Evolutionary conservation across 2,113 vertebrate species (phyloP).

Genomic region (Eulemur rufifrons): DNA sequence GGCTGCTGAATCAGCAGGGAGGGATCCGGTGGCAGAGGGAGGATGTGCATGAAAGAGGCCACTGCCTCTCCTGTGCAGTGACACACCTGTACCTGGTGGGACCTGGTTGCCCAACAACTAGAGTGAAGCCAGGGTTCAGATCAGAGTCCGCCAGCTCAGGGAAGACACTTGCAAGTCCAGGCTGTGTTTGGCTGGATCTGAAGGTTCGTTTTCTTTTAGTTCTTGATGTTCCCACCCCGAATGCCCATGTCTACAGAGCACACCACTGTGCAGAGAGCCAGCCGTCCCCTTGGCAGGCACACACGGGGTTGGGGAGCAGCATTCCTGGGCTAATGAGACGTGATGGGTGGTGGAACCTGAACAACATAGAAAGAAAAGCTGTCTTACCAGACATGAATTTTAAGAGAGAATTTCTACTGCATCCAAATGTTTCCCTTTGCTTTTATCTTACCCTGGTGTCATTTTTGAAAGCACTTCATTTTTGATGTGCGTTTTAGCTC

Average conservation of each 20-base stretch:
- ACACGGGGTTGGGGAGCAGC: not conserved
- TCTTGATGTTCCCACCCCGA: not conserved
- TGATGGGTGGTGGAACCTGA: not conserved
- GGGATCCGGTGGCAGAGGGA: not conserved
- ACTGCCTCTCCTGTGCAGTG: too few species aligned
- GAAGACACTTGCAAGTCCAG: not conserved
- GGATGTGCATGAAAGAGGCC: not conserved
- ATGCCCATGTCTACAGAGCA: fast-evolving
- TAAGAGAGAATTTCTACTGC: not conserved
- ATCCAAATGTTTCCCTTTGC: not conserved
- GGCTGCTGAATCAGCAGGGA: not conserved
- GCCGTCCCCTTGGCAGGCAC: not conserved
- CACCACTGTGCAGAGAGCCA: too few species aligned
- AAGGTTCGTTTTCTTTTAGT: too few species aligned
- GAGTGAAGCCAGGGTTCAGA: not conserved
- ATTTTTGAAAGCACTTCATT: not conserved
- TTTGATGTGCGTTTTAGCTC: not conserved
- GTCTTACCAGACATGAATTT: not conserved
- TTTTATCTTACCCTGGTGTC: not conserved
- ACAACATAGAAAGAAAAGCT: not conserved
- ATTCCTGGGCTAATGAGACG: not conserved
- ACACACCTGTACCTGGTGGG: not conserved
- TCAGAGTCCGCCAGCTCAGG: not conserved
- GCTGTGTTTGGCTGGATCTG: too few species aligned
- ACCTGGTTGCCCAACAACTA: not conserved